phyloP scores from a whole-genome alignment of 1,140 invertebrate genomes.

The Dufourea novaeangliae region DNA sequence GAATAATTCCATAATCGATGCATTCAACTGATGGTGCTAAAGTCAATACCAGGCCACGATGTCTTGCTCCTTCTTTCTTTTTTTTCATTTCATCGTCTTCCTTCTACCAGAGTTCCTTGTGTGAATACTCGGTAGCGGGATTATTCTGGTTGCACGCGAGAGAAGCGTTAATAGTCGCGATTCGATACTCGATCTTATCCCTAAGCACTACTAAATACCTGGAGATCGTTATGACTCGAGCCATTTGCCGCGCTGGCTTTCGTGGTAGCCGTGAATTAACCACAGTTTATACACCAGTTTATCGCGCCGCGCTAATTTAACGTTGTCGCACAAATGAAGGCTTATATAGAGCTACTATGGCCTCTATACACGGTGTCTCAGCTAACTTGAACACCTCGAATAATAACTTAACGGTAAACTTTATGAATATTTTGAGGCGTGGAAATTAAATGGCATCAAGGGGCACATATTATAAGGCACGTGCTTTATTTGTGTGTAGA shows the following conservation, averaged over 20 bases:
- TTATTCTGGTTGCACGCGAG: background rate
- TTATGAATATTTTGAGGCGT: no score
- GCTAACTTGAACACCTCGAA: no score
- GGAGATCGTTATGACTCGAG: constrained; percentile 29
- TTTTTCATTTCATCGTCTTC: no score
- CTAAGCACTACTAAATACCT: constrained; percentile 22
- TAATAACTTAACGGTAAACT: no score
- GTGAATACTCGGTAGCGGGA: background rate
- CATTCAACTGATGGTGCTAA: constrained; percentile 15
- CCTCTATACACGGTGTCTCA: background rate
- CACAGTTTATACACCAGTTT: constrained; percentile 35
- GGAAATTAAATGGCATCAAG: no score
- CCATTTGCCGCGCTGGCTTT: background rate
- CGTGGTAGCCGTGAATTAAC: constrained; percentile 38
- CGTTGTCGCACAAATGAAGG: constrained; percentile 48
- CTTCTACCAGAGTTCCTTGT: background rate
- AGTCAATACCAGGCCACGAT: constrained; percentile 36
- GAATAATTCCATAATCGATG: constrained; percentile 51
- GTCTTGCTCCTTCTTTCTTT: background rate
- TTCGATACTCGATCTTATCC: constrained; percentile 34
- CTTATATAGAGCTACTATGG: constrained; percentile 11
- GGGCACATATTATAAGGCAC: no score
- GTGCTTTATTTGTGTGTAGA: no score
- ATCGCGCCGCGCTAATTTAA: constrained; percentile 47
- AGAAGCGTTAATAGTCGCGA: constrained; percentile 19